A percentile compares a stretch with the other conserved stretches of the same genome.
Conservation (phyloP, 1,140 invertebrate genomes). For the Drosophila pachea region DNA sequence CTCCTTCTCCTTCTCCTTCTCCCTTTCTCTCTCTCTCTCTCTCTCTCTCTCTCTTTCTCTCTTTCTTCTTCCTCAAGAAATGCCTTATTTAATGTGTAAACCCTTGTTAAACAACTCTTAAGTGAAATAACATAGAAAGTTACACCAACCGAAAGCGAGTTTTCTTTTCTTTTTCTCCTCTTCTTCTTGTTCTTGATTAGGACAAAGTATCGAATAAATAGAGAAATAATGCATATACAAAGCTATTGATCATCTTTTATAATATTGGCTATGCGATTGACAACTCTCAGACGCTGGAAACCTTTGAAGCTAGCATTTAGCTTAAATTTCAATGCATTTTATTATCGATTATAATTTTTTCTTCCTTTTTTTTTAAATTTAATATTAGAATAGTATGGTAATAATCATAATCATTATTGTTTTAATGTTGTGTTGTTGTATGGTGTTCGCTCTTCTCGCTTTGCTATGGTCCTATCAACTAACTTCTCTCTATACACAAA, state of each 20-base stretch:
- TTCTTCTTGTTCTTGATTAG: background rate
- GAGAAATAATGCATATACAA: conserved; percentile 4
- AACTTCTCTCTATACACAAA: conserved; percentile 32
- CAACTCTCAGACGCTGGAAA: conserved; percentile 39
- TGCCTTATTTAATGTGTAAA: conserved; percentile 42
- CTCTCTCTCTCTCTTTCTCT: conserved; percentile 2
- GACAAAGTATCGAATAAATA: conserved; percentile 31
- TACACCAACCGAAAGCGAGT: conserved; percentile 41
- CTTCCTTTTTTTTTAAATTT: background rate
- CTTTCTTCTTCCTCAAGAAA: conserved; percentile 34
- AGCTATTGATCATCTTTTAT: conserved; percentile 1
- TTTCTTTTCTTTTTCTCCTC: background rate
- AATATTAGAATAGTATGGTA: background rate
- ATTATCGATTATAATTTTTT: conserved; percentile 13
- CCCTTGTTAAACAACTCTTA: conserved; percentile 29
- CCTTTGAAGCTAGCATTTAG: conserved; percentile 45
- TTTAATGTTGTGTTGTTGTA: conserved; percentile 7
- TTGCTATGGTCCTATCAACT: conserved; percentile 28
- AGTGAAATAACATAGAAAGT: conserved; percentile 37
- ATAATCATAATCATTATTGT: conserved; percentile 17
- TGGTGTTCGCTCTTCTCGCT: conserved; percentile 11
- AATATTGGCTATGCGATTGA: conserved; percentile 34
- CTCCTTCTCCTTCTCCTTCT: conserved; percentile 13
- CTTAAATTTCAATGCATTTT: conserved; percentile 43
- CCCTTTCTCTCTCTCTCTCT: too few relatives aligned